A percentile compares a stretch with the other conserved stretches of the same genome.
Evolutionary conservation across 2,113 vertebrate species (phyloP).

Genomic region (Aix galericulata): DNA sequence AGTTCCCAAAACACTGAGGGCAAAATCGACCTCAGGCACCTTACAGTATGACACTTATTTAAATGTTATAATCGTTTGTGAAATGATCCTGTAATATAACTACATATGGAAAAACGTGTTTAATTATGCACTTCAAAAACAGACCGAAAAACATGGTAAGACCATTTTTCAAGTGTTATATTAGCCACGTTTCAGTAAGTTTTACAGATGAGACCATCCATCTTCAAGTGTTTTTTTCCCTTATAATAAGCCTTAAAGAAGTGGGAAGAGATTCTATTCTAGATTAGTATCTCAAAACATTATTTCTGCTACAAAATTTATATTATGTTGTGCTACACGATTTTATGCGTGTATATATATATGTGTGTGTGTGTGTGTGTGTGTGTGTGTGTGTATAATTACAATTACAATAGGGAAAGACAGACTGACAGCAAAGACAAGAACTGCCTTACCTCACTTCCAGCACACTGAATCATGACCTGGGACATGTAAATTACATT

Average conservation of each 20-base stretch:
- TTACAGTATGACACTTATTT: not conserved
- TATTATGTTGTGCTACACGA: too few species aligned
- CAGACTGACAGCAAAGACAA: not conserved
- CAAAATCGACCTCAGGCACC: not conserved
- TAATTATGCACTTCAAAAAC: not conserved
- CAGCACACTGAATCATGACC: constrained; percentile 89
- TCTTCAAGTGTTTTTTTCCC: not conserved
- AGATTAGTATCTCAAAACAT: not conserved
- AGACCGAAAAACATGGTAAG: not conserved
- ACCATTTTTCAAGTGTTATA: not conserved
- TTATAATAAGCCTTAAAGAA: not conserved
- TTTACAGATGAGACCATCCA: not conserved
- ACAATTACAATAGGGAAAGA: not conserved
- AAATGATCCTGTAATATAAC: not conserved
- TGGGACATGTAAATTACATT: constrained; percentile 96
- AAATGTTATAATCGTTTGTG: not conserved
- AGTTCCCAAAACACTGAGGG: not conserved
- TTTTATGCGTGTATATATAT: too few species aligned
- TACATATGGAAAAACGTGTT: not conserved
- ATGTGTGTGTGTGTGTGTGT: too few species aligned
- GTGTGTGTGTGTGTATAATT: too few species aligned
- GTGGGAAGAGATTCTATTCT: not conserved
- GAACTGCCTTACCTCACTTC: constrained; percentile 84
- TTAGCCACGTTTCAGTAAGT: not conserved
- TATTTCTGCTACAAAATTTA: not conserved